Base-by-base conservation (phyloP, 2,797 vertebrate species). In the Falco peregrinus region DNA sequence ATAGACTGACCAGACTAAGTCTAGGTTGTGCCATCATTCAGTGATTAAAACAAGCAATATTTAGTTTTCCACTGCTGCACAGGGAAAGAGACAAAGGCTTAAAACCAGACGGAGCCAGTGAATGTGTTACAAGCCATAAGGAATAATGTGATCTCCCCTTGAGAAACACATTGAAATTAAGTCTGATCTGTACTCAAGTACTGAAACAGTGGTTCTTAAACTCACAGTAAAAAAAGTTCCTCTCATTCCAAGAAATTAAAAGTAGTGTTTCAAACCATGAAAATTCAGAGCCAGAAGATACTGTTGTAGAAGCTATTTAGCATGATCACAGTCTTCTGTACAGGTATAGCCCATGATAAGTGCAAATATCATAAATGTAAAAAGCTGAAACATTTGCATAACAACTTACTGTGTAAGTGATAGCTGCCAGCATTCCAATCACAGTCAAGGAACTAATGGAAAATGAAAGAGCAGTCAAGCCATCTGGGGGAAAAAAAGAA, bases 351-450 rank as follows among this genome's bases (percentile, higher is more conserved):
- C 13, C 0, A 0, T 28, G 10, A 17, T 24, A 87, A 48, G 9
- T 0, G 0, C 20, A 90, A 68, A 7, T 33, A 45, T 9, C 16
- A 54, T 5, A 5, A 91, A 79, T 2, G 7, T 17, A 56, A 67
- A 67, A 29, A 90, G 11, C 33, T 68, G 20, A 87, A 54, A 68
- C 15, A 39, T 9, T 57, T 70, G 6, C 6, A 5, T 53, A 60
- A 65, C 56, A 48, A 99, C 99, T 99, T 98, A 99, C 99, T 80
- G 99, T 99, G 97, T 99, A 99, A 91, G 99, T 99, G 98, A 99
- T 99, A 93, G 99, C 99, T 96, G 99, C 99, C 98, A 99, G 96
- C 99, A 99, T 99, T 97, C 99, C 99, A 97, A 99, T 99, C 98
- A 99, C 98, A 95, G 99, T 99, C 98, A 99, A 97, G 87, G 99